Evolutionary conservation across 2,888 invertebrate genomes (phyloP).

Genomic region (Oconnorella tubifera): DNA sequence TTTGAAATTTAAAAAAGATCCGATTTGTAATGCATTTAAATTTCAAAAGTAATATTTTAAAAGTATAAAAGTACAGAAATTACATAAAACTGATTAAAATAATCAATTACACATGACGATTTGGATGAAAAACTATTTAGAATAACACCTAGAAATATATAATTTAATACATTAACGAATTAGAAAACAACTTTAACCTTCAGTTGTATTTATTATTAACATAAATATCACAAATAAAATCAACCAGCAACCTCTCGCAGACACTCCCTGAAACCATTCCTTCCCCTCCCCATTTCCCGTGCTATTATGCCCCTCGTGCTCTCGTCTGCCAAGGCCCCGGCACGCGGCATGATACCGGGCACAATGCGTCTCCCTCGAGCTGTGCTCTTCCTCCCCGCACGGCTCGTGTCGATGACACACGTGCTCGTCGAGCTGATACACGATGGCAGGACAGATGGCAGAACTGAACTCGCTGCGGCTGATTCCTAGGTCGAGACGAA

Average conservation of each 20-base stretch:
- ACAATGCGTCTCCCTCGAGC: constrained; percentile 4
- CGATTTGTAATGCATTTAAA: no score
- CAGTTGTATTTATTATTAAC: no score
- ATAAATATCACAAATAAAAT: no score
- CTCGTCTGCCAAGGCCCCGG: not conserved
- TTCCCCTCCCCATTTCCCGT: not conserved
- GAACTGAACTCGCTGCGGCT: constrained; percentile 39
- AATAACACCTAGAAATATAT: no score
- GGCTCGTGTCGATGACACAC: constrained; percentile 28
- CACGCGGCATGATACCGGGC: not conserved
- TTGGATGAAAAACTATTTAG: no score
- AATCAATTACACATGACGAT: no score
- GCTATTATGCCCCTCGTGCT: not conserved
- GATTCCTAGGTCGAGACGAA: constrained; percentile 13
- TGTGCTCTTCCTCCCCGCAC: not conserved
- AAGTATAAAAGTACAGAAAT: no score
- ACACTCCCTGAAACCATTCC: constrained; percentile 1
- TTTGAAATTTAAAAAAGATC: no score
- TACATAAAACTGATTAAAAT: no score
- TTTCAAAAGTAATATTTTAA: no score
- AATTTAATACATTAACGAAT: no score
- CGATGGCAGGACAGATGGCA: constrained; percentile 50
- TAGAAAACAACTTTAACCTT: no score
- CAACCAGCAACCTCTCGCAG: constrained; percentile 8
- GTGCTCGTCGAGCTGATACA: constrained; percentile 47